Evolutionary conservation across 2,113 vertebrate species (phyloP).

Genomic region (Typhlomys cinereus): DNA sequence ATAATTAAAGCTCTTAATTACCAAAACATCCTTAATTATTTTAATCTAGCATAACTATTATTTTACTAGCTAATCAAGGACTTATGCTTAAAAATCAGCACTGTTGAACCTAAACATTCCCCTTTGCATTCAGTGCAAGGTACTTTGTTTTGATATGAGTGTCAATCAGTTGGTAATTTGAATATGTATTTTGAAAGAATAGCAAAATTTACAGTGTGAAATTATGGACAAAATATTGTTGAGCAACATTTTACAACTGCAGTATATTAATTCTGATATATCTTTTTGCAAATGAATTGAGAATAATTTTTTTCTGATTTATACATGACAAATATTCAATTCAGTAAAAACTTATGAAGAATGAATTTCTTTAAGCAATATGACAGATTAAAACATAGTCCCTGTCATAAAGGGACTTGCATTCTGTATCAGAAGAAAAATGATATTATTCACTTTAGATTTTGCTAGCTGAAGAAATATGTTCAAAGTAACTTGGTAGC

Average conservation of each 20-base stretch:
- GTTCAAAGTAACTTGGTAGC: background rate
- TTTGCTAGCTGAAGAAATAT: slow-evolving; percentile 18
- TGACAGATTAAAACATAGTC: background rate
- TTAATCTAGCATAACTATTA: slow-evolving; percentile 73
- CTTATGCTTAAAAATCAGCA: slow-evolving; percentile 67
- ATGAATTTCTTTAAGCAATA: slow-evolving; percentile 29
- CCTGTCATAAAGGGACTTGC: background rate
- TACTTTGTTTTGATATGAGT: slow-evolving; percentile 32
- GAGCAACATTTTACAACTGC: background rate
- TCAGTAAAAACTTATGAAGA: background rate
- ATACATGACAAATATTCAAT: background rate
- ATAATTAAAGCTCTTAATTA: slow-evolving; percentile 75
- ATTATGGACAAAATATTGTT: slow-evolving; percentile 43
- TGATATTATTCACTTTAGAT: background rate
- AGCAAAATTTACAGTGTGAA: slow-evolving; percentile 51
- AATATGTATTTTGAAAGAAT: slow-evolving; percentile 46
- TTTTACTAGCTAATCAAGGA: slow-evolving; percentile 77
- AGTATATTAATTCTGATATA: slow-evolving; percentile 14
- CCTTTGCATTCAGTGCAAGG: slow-evolving; percentile 48
- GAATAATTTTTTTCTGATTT: background rate
- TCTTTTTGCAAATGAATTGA: slow-evolving; percentile 36
- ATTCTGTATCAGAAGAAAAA: background rate
- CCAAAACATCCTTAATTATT: slow-evolving; percentile 60
- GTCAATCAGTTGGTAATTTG: slow-evolving; percentile 61
- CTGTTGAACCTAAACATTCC: slow-evolving; percentile 51